These are phyloP conservation scores for Pseudobourletiella spinata DNA, from an alignment of 1,140 invertebrate genomes.

Conservation along the genomic window DNA sequence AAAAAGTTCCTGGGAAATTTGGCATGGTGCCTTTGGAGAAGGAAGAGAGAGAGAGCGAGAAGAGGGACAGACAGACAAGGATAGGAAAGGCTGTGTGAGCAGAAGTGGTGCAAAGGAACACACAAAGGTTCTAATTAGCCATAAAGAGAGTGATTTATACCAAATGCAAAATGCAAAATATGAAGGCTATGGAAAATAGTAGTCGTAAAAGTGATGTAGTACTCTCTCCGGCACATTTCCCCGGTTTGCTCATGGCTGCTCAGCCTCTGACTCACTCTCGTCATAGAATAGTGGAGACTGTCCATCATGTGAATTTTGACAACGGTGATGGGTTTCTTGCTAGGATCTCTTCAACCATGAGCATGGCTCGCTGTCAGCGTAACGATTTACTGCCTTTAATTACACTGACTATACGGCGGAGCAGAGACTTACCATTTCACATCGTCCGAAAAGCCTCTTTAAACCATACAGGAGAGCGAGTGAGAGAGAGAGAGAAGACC, in stretches of 20 bases:
- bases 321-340: constrained; percentile 27
- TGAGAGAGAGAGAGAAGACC: background rate
- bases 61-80: constrained; percentile 13
- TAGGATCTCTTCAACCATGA: constrained; percentile 31
- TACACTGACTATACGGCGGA: constrained; percentile 26
- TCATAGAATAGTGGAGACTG: constrained; percentile 27
- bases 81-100: constrained; percentile 16
- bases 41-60: constrained; percentile 10
- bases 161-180: constrained; percentile 36
- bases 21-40: background rate
- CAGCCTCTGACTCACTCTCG: constrained; percentile 32
- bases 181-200: constrained; percentile 30
- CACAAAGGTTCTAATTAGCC: constrained; percentile 36
- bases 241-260: constrained; percentile 17
- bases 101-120: constrained; percentile 35
- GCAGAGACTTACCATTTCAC: background rate
- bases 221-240: constrained; percentile 23
- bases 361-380: constrained; percentile 32
- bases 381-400: constrained; percentile 35
- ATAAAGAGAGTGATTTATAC: constrained; percentile 36
- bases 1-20: constrained; percentile 15
- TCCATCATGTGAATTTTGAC: constrained; percentile 35
- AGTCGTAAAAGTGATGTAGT: constrained; percentile 34
- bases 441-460: background rate
- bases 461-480: background rate